Evolutionary conservation across 2,888 invertebrate species (phyloP).

Genomic region (Nowickia ferox): DNA sequence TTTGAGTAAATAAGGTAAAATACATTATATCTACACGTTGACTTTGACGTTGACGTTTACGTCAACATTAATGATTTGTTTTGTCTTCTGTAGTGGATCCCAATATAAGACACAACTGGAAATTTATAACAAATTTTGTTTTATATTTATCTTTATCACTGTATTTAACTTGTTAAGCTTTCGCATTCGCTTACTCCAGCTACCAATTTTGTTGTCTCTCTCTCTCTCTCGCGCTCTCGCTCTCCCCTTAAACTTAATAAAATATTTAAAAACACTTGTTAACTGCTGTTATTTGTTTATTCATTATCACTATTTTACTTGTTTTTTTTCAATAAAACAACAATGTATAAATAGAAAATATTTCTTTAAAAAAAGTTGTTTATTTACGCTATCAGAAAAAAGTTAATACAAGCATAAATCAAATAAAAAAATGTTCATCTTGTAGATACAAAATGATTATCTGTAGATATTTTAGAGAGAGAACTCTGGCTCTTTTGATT

Average conservation of each 20-base stretch:
- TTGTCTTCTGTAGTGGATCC: conserved; percentile 20
- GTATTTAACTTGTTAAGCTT: conserved; percentile 30
- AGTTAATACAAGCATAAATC: neutral
- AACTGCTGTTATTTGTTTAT: conserved; percentile 23
- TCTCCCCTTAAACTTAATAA: neutral
- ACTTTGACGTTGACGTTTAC: conserved; percentile 21
- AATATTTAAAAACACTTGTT: conserved; percentile 27
- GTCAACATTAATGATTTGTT: conserved; percentile 33
- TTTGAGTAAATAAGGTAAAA: conserved; percentile 17
- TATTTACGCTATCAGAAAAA: neutral
- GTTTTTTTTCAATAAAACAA: conserved; percentile 1
- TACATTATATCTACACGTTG: conserved; percentile 8
- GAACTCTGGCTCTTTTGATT: neutral
- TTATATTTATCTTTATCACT: conserved; percentile 62
- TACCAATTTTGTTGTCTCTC: neutral
- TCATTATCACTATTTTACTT: conserved; percentile 16
- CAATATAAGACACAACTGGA: conserved; percentile 17
- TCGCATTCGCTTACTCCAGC: neutral
- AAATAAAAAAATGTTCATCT: too few species aligned
- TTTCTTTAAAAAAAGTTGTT: neutral
- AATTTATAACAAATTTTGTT: conserved; percentile 47
- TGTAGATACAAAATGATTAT: neutral
- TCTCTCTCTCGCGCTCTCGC: neutral
- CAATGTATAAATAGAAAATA: neutral
- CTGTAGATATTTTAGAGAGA: neutral